Percentiles rank a stretch among this genome's conserved stretches.
These are phyloP conservation scores for Chunga burmeisteri DNA, from an alignment of 2,113 vertebrate species.

Conservation along the genomic window DNA sequence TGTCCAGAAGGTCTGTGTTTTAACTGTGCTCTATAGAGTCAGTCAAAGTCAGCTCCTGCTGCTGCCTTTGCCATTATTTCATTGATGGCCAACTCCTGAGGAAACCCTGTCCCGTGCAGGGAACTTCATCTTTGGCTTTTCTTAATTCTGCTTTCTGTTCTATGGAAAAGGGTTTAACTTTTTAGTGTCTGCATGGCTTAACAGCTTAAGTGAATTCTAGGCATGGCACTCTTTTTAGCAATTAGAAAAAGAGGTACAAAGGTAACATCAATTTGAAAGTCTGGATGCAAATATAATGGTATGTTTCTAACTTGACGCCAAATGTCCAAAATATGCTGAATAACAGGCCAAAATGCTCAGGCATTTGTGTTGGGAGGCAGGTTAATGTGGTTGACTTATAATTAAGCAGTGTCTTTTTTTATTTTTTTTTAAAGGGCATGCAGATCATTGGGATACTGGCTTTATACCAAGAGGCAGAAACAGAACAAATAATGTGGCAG, in stretches of 20 bases:
- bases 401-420: neutral
- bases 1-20: neutral
- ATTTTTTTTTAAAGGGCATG: neutral
- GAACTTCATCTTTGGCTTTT: neutral
- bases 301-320: neutral
- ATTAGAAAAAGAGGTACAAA: neutral
- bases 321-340: neutral
- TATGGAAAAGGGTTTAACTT: neutral
- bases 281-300: neutral
- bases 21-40: neutral
- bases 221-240: neutral
- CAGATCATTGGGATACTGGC: neutral
- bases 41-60: neutral
- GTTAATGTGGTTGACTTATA: neutral
- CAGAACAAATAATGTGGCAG: conserved; percentile 9
- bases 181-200: neutral
- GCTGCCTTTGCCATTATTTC: neutral
- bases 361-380: neutral
- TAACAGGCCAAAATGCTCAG: neutral
- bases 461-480: conserved; percentile 32
- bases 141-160: neutral
- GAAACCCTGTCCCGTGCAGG: neutral
- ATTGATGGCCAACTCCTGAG: accelerated
- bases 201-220: neutral
- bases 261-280: neutral